These are phyloP conservation scores for Lanistes nyassanus DNA, from an alignment of 1,140 invertebrate genomes.

Conservation along the genomic window DNA sequence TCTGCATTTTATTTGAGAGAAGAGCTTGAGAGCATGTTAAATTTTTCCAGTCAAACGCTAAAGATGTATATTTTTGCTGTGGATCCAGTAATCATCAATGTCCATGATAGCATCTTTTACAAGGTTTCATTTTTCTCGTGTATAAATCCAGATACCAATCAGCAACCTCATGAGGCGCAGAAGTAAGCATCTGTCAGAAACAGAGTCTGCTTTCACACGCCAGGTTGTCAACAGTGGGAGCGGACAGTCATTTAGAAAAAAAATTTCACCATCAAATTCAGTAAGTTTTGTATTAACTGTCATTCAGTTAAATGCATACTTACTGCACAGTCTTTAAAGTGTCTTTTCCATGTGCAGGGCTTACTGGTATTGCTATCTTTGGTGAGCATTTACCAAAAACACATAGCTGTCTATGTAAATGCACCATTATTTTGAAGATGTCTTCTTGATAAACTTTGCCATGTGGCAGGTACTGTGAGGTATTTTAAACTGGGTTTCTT, in stretches of 20 bases:
- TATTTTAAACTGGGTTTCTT: no score
- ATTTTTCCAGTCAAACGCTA: background rate
- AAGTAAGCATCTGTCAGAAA: slow-evolving; percentile 34
- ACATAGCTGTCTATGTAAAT: no score
- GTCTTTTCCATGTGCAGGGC: no score
- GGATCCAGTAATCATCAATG: background rate
- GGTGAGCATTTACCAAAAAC: no score
- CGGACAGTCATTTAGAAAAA: slow-evolving; percentile 27
- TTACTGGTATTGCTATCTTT: no score
- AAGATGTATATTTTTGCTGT: background rate
- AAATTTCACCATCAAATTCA: slow-evolving; percentile 58
- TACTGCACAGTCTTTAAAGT: no score
- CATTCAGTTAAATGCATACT: no score
- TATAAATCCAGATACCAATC: slow-evolving; percentile 37
- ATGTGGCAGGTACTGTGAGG: no score
- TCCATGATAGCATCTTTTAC: no score
- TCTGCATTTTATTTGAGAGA: slow-evolving; percentile 23
- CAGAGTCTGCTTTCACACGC: slow-evolving; percentile 48
- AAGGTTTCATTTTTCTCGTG: slow-evolving; percentile 3
- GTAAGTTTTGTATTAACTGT: no score
- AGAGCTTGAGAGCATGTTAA: background rate
- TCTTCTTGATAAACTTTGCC: no score
- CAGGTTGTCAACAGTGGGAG: slow-evolving; percentile 47
- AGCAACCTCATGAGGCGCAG: slow-evolving; percentile 46
- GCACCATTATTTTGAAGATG: no score